Conservation (phyloP, 2,113 vertebrate genomes). For the Tachuris rubrigastra region DNA sequence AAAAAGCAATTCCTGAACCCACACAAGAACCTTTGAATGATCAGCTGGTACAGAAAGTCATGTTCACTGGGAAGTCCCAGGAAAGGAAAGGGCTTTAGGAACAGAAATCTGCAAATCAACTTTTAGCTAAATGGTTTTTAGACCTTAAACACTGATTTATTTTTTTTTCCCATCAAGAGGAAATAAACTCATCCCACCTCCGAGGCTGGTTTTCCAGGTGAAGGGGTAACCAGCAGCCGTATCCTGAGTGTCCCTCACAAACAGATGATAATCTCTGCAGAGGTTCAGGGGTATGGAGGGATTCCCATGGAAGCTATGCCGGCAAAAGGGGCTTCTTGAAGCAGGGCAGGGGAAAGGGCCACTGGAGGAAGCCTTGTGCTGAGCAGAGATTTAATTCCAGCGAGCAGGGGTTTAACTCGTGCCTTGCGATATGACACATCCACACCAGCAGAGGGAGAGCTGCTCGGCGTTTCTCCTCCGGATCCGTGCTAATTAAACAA, state of each 20-base stretch:
- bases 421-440: fast-evolving
- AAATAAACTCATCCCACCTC: neutral
- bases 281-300: fast-evolving
- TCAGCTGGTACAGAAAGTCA: neutral
- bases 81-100: neutral
- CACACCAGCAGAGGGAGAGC: conserved; percentile 22
- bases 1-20: neutral
- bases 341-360: neutral
- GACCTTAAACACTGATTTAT: fast-evolving
- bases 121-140: neutral
- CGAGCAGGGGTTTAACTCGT: neutral
- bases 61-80: fast-evolving
- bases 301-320: neutral
- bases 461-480: neutral
- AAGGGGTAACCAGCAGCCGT: fast-evolving
- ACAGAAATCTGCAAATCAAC: neutral
- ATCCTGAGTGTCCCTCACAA: fast-evolving
- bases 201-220: neutral
- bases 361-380: neutral
- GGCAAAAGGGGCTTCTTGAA: neutral
- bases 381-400: neutral
- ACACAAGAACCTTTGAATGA: neutral
- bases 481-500: fast-evolving
- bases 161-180: neutral
- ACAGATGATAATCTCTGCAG: neutral